phyloP scores from a whole-genome alignment of 2,797 vertebrate species.

The Halcyon chelicuti region DNA sequence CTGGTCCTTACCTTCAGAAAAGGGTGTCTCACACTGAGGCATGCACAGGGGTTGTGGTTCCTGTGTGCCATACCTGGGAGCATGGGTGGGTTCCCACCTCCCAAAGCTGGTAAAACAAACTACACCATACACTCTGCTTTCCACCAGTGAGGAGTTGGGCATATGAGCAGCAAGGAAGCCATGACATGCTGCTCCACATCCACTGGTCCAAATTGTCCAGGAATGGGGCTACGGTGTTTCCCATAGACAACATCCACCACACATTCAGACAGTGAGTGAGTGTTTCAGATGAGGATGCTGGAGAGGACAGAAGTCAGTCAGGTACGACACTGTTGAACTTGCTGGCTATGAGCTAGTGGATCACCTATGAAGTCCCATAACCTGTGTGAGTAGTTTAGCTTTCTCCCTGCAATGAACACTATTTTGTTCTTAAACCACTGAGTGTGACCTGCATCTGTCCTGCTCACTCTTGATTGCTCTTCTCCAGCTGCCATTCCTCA shows the following conservation, averaged over 20 bases:
- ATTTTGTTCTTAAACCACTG: background rate
- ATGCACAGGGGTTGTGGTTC: background rate
- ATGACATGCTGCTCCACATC: rapidly evolving
- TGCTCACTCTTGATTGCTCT: background rate
- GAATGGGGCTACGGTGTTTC: background rate
- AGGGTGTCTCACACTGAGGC: rapidly evolving
- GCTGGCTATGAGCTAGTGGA: background rate
- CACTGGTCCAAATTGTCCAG: background rate
- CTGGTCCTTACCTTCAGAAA: background rate
- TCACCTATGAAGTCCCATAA: background rate
- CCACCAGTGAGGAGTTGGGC: rapidly evolving
- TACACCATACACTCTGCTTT: background rate
- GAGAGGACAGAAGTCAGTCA: background rate
- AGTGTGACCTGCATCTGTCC: background rate
- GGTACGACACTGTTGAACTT: rapidly evolving
- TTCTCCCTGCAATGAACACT: background rate
- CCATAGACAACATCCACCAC: background rate
- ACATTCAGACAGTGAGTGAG: background rate
- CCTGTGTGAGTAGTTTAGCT: background rate
- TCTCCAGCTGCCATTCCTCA: background rate
- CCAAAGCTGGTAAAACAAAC: background rate
- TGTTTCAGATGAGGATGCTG: background rate
- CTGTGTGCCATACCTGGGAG: rapidly evolving
- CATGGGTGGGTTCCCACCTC: rapidly evolving
- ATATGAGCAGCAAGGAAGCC: background rate